phyloP scores from a whole-genome alignment of 2,113 vertebrate species.

The Recurvirostra avosetta region DNA sequence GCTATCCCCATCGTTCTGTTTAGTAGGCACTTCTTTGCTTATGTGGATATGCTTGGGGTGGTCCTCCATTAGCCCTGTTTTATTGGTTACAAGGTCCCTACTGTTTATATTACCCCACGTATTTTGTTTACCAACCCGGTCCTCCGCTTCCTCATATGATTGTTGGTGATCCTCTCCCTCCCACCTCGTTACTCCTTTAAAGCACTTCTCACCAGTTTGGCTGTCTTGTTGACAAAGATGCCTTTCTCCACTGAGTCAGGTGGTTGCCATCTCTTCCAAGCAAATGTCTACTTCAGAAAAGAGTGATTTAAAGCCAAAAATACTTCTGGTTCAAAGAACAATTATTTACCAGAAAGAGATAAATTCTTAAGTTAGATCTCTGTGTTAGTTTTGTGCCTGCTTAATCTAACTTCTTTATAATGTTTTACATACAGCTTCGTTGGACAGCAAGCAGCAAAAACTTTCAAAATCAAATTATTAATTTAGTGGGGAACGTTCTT shows the following conservation, averaged over 20 bases:
- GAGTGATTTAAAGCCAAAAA: neutral
- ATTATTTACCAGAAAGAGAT: neutral
- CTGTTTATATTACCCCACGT: neutral
- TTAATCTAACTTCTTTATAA: neutral
- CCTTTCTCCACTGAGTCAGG: neutral
- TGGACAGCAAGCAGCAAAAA: conserved; percentile 82
- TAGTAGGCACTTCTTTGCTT: neutral
- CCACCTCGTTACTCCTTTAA: neutral
- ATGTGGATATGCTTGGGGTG: neutral
- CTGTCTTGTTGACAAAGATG: neutral
- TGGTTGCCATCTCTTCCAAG: neutral
- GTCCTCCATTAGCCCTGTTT: neutral
- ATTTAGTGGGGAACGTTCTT: conserved; percentile 82
- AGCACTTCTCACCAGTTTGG: neutral
- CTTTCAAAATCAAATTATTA: conserved; percentile 78
- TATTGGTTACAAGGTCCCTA: neutral
- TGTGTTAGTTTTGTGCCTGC: neutral
- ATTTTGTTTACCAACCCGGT: neutral
- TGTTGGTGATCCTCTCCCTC: neutral
- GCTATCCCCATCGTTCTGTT: neutral
- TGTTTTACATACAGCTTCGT: conserved; percentile 67
- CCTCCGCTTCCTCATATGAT: neutral
- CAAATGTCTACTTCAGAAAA: neutral
- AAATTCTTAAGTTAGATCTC: neutral
- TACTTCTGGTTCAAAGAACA: neutral